These are phyloP conservation scores for Rattus norvegicus DNA, from an alignment of 2,113 vertebrate species.

Conservation along the genomic window GRCr8 NC_086023.1:107921501-107922000, in stretches of 20 bases:
- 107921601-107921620: not conserved
- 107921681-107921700: not conserved
- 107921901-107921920: not conserved
- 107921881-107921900: not conserved
- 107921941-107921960: not conserved
- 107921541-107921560: not conserved
- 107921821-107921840: not conserved
- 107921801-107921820: not conserved
- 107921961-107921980: not conserved
- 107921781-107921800: not conserved
- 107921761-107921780: slow-evolving; percentile 11
- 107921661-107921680: not conserved
- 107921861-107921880: not conserved
- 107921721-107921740: not conserved
- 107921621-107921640: not conserved
- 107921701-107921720: slow-evolving; percentile 10
- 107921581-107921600: slow-evolving; percentile 22
- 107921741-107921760: slow-evolving; percentile 11
- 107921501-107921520: slow-evolving; percentile 38
- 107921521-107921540: not conserved
- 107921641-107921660: not conserved
- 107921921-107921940: not conserved
- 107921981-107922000: not conserved
- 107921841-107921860: not conserved
- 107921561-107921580: not conserved